phyloP scores from a whole-genome alignment of 2,113 vertebrate genomes.

The Trematocara stigmaticum region DNA sequence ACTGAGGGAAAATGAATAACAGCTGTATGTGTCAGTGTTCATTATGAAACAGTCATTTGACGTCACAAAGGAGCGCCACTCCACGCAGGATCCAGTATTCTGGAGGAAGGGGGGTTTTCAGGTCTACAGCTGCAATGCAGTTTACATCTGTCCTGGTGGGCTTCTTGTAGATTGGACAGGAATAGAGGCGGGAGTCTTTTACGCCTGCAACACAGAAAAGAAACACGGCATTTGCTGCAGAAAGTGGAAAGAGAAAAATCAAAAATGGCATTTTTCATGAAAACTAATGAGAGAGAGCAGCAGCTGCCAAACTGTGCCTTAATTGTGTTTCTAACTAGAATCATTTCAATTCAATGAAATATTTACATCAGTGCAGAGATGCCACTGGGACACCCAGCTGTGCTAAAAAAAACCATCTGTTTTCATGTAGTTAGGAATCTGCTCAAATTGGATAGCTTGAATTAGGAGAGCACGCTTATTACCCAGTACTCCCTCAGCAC shows the following conservation, averaged over 20 bases:
- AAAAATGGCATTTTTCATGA: background rate
- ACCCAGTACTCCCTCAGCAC: background rate
- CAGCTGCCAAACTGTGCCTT: background rate
- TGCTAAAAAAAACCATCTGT: background rate
- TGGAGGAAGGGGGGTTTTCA: conserved; percentile 78
- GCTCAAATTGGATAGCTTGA: background rate
- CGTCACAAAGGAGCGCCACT: conserved; percentile 89
- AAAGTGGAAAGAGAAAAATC: background rate
- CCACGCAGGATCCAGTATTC: conserved; percentile 92
- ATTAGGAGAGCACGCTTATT: background rate
- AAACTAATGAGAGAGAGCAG: background rate
- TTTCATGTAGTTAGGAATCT: background rate
- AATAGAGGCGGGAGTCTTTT: conserved; percentile 81
- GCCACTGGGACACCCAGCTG: background rate
- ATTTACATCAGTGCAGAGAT: background rate
- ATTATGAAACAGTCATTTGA: conserved; percentile 73
- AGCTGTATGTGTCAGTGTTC: background rate
- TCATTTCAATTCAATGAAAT: background rate
- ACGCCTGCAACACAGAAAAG: conserved; percentile 59
- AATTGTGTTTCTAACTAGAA: background rate
- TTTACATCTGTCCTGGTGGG: conserved; percentile 82
- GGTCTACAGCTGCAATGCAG: conserved; percentile 83
- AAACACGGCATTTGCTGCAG: background rate
- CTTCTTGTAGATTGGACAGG: conserved; percentile 92
- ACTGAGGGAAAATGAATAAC: background rate